phyloP scores from a whole-genome alignment of 2,797 vertebrate species.

The Notolabrus celidotus region DNA sequence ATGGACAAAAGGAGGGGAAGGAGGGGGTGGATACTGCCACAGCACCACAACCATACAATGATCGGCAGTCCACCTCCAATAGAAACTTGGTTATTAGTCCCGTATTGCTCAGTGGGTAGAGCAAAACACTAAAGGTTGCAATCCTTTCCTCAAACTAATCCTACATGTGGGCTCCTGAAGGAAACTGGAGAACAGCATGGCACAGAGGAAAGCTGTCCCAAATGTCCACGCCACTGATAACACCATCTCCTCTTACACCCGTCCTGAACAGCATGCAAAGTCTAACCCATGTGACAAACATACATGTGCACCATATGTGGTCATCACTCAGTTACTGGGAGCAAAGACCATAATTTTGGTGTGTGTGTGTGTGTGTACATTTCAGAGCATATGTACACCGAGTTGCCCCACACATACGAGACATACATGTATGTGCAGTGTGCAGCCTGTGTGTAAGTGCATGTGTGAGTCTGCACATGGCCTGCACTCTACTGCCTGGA shows the following conservation, averaged over 20 bases:
- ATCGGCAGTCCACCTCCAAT: conserved; percentile 15
- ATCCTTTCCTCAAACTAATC: not conserved
- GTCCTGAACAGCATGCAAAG: not conserved
- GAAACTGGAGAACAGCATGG: not conserved
- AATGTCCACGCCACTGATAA: conserved; percentile 4
- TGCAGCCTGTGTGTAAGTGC: not conserved
- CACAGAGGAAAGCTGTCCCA: conserved; percentile 2
- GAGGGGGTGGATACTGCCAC: conserved; percentile 24
- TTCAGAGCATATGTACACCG: not conserved
- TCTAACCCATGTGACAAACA: conserved; percentile 18
- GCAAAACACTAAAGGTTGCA: not conserved
- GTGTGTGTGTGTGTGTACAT: not conserved
- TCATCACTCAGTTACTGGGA: conserved; percentile 15
- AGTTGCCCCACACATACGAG: not conserved
- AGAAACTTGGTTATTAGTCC: conserved; percentile 7
- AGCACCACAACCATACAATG: conserved; percentile 12
- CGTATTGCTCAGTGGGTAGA: conserved; percentile 8
- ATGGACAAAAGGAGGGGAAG: not conserved
- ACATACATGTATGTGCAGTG: conserved; percentile 17
- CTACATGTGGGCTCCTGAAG: not conserved
- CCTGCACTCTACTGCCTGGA: conserved; percentile 24
- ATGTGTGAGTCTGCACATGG: not conserved
- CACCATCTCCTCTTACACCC: not conserved
- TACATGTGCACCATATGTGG: conserved; percentile 28
- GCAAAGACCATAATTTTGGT: conserved; percentile 9